Conservation (phyloP, 2,888 invertebrate genomes). For the Ariolimax columbianus region DNA sequence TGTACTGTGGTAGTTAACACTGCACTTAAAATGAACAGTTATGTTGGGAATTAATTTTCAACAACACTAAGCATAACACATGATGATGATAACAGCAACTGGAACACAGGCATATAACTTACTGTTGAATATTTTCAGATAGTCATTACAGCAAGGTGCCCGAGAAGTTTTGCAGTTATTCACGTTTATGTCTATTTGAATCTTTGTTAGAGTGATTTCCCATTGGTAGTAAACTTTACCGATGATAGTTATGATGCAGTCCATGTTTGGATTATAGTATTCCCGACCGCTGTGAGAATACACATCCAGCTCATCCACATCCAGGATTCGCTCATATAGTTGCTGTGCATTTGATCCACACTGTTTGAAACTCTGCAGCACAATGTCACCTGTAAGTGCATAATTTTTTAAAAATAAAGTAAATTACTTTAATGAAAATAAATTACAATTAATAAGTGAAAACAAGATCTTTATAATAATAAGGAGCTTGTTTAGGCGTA, state of each 20-base stretch:
- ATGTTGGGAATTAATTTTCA: too few relatives aligned
- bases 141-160: conserved; percentile 60
- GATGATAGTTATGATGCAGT: conserved; percentile 62
- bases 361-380: conserved; percentile 26
- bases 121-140: conserved; percentile 63
- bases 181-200: conserved; percentile 57
- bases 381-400: conserved; percentile 31
- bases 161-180: conserved; percentile 52
- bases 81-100: too few relatives aligned
- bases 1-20: too few relatives aligned
- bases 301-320: conserved; percentile 40
- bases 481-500: too few relatives aligned
- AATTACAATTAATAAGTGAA: too few relatives aligned
- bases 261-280: conserved; percentile 55
- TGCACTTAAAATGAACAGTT: too few relatives aligned
- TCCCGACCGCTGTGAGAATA: conserved; percentile 55
- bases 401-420: too few relatives aligned
- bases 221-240: conserved; percentile 60
- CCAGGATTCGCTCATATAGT: conserved; percentile 32
- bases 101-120: too few relatives aligned
- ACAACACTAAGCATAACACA: too few relatives aligned
- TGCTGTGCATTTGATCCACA: conserved; percentile 30
- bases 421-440: neutral
- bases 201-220: conserved; percentile 53
- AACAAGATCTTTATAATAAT: too few relatives aligned